Evolutionary conservation across 2,888 invertebrate genomes (phyloP), one percentile per base, ranked within the genome.

Genomic region (Tricholauxania praeusta): DNA sequence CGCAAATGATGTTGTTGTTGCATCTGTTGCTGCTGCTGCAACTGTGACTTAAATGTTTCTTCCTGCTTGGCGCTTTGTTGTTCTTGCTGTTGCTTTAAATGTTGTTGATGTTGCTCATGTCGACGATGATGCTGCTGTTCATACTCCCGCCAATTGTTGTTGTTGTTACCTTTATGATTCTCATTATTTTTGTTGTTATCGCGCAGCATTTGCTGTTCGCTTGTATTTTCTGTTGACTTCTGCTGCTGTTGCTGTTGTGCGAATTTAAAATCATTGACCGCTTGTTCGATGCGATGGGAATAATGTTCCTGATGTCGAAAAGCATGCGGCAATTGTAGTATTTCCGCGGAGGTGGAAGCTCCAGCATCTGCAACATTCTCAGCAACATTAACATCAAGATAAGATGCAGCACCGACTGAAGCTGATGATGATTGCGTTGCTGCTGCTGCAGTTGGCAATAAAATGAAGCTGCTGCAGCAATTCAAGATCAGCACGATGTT

Each of bases 1-100:
- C 85, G 82, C 78, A 86, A 79, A 74, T 85, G 86, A 78, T 85
- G 85, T 65, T 82, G 82, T 52, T 77, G 78, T 51, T 55, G 72
- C 22, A 28, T 28, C 28, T 28, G 28, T 28, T 39, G 67, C 53
- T 72, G 76, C 60, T 77, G 77, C 68, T 76, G 60, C 51, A 72
- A 65, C 64, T 59, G 67, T 65, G 22, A 39, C 10, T 39, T 39
- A 39, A 39, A 39, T 39, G 76, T 78, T 68, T 64, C 75, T 19
- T 71, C 74, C 51, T 80, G 69, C 57, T 83, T 80, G 12, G 76
- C 77, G 59, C 51, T 39, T 1, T 67, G 67, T 57, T 75, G 74
- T 10, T 51, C 66, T 6, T 72, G 73, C 12, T 73, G 55, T 77
- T 76, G 80, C 75, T 79, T 71, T 71, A 81, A 82, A 22, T 81